phyloP scores from a whole-genome alignment of 2,888 invertebrate genomes.

The Apomyelois bistriatella region DNA sequence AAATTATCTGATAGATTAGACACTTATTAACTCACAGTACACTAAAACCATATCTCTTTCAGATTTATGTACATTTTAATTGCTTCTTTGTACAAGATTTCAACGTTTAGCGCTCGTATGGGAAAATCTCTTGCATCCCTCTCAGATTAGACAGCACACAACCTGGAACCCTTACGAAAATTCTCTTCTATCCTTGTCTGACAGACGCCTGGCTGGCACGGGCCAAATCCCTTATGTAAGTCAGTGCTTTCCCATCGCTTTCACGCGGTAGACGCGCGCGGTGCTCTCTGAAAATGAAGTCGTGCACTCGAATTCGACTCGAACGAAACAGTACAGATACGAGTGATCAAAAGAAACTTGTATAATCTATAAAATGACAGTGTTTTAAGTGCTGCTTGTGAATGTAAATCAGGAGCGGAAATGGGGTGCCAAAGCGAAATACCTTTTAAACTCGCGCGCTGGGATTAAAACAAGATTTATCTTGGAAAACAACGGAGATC shows the following conservation, averaged over 20 bases:
- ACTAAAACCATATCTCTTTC: constrained; percentile 51
- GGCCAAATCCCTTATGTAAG: constrained; percentile 76
- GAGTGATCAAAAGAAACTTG: constrained; percentile 41
- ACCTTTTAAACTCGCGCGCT: constrained; percentile 50
- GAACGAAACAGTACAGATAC: constrained; percentile 31
- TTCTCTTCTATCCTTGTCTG: constrained; percentile 56
- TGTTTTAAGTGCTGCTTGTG: constrained; percentile 29
- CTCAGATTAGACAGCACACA: constrained; percentile 45
- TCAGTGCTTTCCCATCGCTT: constrained; percentile 56
- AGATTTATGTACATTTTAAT: constrained; percentile 73
- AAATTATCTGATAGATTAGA: constrained; percentile 46
- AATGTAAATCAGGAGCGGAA: constrained; percentile 38
- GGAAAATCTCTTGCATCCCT: constrained; percentile 62
- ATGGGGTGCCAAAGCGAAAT: constrained; percentile 46
- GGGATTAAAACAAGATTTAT: constrained; percentile 57
- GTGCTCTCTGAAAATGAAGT: constrained; percentile 36
- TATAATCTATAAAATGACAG: constrained; percentile 39
- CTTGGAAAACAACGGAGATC: constrained; percentile 47
- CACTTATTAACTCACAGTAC: constrained; percentile 52
- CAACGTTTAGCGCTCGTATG: constrained; percentile 53
- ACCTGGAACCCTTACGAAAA: constrained; percentile 59
- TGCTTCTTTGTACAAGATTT: constrained; percentile 73
- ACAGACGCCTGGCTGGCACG: constrained; percentile 56
- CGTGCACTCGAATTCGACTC: constrained; percentile 27
- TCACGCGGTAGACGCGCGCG: constrained; percentile 43